Conservation (phyloP, 2,113 vertebrate genomes). For the Mohoua ochrocephala region DNA sequence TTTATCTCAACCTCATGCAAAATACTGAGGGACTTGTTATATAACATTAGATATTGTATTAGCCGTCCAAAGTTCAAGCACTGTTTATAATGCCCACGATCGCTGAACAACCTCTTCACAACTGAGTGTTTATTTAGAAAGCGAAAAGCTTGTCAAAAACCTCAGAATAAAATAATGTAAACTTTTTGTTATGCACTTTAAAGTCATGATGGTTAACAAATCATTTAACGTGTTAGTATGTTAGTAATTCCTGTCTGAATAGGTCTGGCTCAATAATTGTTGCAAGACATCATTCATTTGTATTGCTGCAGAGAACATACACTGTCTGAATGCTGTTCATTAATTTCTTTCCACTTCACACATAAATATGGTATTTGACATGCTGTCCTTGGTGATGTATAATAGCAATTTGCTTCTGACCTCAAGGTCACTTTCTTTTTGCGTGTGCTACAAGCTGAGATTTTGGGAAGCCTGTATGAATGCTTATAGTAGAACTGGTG, state of each 20-base stretch:
- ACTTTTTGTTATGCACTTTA: not conserved
- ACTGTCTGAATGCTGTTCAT: slow-evolving; percentile 7
- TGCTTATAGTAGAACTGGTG: not conserved
- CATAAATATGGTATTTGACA: slow-evolving; percentile 29
- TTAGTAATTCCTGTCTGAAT: slow-evolving; percentile 27
- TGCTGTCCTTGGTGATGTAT: slow-evolving; percentile 26
- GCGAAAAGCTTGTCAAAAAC: not conserved
- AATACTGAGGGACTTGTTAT: not conserved
- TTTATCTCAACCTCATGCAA: not conserved
- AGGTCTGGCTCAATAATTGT: slow-evolving; percentile 1
- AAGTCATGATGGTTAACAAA: slow-evolving; percentile 13
- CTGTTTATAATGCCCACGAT: not conserved
- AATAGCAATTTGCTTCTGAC: slow-evolving; percentile 26
- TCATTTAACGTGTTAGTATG: slow-evolving; percentile 24
- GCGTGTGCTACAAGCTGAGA: not conserved
- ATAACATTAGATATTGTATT: not conserved
- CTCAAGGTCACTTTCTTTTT: not conserved
- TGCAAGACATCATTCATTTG: not conserved
- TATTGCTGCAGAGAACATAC: not conserved
- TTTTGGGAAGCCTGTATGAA: not conserved
- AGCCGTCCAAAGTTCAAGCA: not conserved
- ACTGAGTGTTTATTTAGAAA: not conserved
- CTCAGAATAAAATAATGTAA: not conserved
- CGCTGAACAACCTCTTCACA: not conserved
- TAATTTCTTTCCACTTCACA: slow-evolving; percentile 33